A percentile compares a stretch with the other conserved stretches of the same genome.
Evolutionary conservation across 1,140 invertebrate species (phyloP).

Genomic region (Drosophila asahinai): DNA sequence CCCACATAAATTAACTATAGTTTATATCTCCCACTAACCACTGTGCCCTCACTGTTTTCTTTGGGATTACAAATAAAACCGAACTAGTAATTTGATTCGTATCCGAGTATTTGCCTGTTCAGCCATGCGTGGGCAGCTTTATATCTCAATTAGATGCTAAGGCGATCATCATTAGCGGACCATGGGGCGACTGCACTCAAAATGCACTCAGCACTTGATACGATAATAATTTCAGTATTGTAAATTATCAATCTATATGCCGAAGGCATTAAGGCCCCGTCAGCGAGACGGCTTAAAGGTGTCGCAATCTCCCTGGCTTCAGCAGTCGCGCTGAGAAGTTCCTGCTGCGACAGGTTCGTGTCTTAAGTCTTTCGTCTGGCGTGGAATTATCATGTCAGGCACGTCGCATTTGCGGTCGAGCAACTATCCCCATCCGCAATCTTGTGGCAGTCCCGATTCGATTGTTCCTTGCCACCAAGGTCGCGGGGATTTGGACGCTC

Average conservation of each 20-base stretch:
- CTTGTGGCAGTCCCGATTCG: constrained; percentile 41
- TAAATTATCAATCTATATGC: constrained; percentile 80
- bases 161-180: constrained; percentile 62
- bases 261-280: constrained; percentile 51
- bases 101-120: constrained; percentile 46
- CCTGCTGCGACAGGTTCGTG: constrained; percentile 66
- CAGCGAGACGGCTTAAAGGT: constrained; percentile 58
- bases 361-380: constrained; percentile 62
- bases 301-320: constrained; percentile 41
- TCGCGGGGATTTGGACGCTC: constrained; percentile 57
- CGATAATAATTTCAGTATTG: constrained; percentile 38
- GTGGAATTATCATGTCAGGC: constrained; percentile 61
- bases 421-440: constrained; percentile 41
- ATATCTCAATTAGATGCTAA: constrained; percentile 75
- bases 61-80: constrained; percentile 40
- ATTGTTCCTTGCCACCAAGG: constrained; percentile 73
- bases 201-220: constrained; percentile 60
- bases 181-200: constrained; percentile 40
- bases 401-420: constrained; percentile 66
- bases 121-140: constrained; percentile 59
- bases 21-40: background rate
- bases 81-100: constrained; percentile 49
- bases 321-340: constrained; percentile 56
- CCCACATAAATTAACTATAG: background rate
- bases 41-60: constrained; percentile 16